phyloP scores from a whole-genome alignment of 2,797 vertebrate species.

The Chelonia mydas region DNA sequence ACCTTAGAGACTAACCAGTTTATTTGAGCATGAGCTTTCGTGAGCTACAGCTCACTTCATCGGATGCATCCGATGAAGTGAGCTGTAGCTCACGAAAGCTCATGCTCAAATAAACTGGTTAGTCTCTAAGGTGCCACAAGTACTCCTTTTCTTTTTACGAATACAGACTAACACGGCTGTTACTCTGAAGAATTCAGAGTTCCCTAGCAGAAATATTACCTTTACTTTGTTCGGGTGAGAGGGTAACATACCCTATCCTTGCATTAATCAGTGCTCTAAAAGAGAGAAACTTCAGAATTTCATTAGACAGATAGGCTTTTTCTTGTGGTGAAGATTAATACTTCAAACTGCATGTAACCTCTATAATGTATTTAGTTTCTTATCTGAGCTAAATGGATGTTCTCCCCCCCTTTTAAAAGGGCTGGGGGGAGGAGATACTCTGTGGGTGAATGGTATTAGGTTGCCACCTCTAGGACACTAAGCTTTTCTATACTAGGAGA shows the following conservation, averaged over 20 bases:
- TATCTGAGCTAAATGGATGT: neutral
- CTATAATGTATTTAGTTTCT: neutral
- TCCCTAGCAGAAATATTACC: neutral
- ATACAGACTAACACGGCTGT: no score
- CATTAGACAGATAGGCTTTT: neutral
- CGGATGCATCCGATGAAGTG: no score
- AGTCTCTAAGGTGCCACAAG: no score
- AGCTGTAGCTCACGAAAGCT: no score
- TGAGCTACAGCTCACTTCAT: no score
- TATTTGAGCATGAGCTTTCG: no score
- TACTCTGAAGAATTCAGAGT: neutral
- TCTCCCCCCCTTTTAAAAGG: neutral
- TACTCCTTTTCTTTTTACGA: no score
- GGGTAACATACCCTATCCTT: neutral
- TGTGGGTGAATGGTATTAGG: neutral
- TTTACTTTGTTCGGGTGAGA: neutral
- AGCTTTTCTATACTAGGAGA: neutral
- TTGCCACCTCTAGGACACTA: neutral
- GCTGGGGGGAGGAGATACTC: neutral
- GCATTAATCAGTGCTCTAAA: no score
- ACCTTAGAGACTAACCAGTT: no score
- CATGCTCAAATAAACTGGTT: no score
- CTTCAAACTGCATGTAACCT: neutral
- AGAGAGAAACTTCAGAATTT: neutral
- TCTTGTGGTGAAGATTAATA: neutral